Base-by-base conservation (phyloP, 1,140 invertebrate genomes). In the Camponotus vicinus region DNA sequence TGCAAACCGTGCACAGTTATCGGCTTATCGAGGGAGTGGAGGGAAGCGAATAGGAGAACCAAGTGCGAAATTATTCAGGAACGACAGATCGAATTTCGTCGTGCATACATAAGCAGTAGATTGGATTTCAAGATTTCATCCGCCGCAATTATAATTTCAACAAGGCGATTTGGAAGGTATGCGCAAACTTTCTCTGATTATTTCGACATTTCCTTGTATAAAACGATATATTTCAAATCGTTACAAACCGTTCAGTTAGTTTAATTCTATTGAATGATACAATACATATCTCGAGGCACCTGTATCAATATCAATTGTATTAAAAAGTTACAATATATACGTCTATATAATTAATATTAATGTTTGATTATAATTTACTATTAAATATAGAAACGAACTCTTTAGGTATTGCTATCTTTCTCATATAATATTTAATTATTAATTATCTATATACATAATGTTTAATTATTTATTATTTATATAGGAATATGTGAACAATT, bases 1-100 rank as follows among this genome's bases (percentile, higher is more conserved):
- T 34, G 61, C 82, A 83, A 88, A 90, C 89, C 76, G 45, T 87
- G 70, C 80, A 85, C 85, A 80, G 70, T 88, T 90, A 90, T 88
- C 88, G 89, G 86, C 70, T 88, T 90, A 90, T 87, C 88, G 82
- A 90, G 75, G 69, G 57, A 27, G 49, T 42, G 32, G 11, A 73
- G 69, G 32, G 55, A 49, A 77, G n/a, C 42, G 40, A 59, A n/a
- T 6, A 59, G 32, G 13, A 70, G 59, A 90, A 82, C 66, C 73
- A 78, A 73, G 55, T 64, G 52, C 59, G 71, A 83, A 90, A 90
- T 88, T 90, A 86, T 88, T 88, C 89, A 73, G 80, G 64, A 85
- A 80, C 71, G 71, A 82, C 71, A 61, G 80, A 89, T 86, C 70
- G 40, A 88, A 88, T 89, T 79, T 84, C 87, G 83, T 86, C 69